Percentiles rank a stretch among this genome's conserved stretches.
Evolutionary conservation across 2,113 vertebrate genomes (phyloP).

Genomic region (Otis tarda): DNA sequence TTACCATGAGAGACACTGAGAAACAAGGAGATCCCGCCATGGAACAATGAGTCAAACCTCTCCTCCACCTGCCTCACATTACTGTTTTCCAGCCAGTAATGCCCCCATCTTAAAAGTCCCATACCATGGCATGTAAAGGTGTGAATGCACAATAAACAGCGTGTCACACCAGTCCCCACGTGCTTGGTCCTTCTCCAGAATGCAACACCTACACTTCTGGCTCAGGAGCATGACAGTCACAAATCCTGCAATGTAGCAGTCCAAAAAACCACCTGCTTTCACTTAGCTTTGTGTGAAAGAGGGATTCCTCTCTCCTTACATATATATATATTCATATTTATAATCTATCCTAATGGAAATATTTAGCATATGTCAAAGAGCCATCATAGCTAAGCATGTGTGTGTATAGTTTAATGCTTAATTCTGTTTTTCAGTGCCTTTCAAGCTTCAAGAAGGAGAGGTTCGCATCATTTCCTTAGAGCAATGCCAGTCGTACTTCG

Average conservation of each 20-base stretch:
- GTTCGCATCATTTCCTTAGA: conserved; percentile 91
- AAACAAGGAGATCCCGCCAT: neutral
- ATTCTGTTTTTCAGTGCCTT: conserved; percentile 83
- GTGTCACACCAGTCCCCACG: neutral
- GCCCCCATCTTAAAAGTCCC: neutral
- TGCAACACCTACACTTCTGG: accelerated
- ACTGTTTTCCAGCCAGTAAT: neutral
- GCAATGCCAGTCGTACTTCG: conserved; percentile 92
- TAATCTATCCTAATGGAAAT: neutral
- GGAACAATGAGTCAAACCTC: neutral
- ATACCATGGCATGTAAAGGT: accelerated
- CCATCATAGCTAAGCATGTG: neutral
- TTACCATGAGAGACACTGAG: neutral
- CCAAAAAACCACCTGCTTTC: neutral
- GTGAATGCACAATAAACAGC: accelerated
- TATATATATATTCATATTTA: neutral
- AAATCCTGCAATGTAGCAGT: neutral
- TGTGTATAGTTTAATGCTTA: neutral
- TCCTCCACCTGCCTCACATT: neutral
- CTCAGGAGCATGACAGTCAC: neutral
- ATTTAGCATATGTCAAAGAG: neutral
- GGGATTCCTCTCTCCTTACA: neutral
- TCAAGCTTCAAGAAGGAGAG: conserved; percentile 95
- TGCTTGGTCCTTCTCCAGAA: neutral
- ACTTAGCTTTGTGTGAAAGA: neutral